Base-by-base conservation (phyloP, 1,140 invertebrate genomes). In the Teleogryllus occipitalis region DNA sequence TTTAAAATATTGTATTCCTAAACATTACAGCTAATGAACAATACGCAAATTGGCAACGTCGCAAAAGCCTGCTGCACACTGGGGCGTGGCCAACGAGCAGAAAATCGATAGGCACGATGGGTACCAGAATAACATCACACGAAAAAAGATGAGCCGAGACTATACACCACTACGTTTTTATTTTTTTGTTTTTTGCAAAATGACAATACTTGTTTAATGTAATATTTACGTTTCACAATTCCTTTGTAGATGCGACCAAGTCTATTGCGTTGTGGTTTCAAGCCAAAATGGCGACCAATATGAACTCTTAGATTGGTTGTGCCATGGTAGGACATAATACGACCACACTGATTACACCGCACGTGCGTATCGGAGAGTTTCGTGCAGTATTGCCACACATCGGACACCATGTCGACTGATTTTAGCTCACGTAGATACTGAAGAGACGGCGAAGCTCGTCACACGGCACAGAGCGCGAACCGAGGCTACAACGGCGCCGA, bases 261-360 rank as follows among this genome's bases (percentile, higher is more conserved):
- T 18, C 73, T 49, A 48, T 74, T 73, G 8, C 54, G 78, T 27
- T 78, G 75, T 8, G 81, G 81, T 47, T 74, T 80, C 47, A 81
- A 73, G 15, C 81, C 81, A 54, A 80, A 82, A 74, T 82, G 81
- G 46, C 81, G 72, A 18, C 81, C 80, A 8, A 82, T 74, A 77
- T 82, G 81, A 22, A 82, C 81, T n/a, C 81, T 27, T 48, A 82
- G 48, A 49, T 82, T 82, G 15, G 81, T 82, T 22, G 81, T 82
- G 22, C 81, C 81, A 77, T 82, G 81, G 80, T 78, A 82, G 7
- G 74, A 49, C 81, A 82, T 82, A n/a, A 82, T 73, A n/a, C 80
- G 80, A 27, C 65, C 80, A 74, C 81, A 82, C 14, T 76, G 74
- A 73, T 82, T 81, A 54, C 81, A 82, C 72, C 74, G 21, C n/a